These are phyloP conservation scores for Styela plicata DNA, from an alignment of 23 tunicate genomes.

Conservation along the genomic window DNA sequence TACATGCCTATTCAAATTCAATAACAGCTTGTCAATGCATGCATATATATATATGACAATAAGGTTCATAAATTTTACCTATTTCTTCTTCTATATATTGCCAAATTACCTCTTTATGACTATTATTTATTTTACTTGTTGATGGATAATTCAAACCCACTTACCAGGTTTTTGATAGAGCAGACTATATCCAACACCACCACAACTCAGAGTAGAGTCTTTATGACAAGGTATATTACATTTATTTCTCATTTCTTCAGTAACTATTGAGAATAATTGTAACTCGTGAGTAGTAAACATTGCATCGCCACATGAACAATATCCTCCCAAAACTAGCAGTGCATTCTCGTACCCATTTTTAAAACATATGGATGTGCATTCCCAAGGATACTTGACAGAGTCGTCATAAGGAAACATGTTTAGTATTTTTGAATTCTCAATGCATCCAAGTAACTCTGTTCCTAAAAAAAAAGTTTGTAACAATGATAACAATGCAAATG, in stretches of 20 bases:
- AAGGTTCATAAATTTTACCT: too few relatives aligned
- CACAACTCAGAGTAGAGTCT: not conserved
- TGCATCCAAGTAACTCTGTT: not conserved
- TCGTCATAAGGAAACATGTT: not conserved
- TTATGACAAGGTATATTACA: conserved; percentile 1
- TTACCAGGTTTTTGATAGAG: conserved; percentile 10
- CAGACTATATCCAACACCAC: conserved; percentile 2
- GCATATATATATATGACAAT: too few relatives aligned
- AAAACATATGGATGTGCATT: conserved; percentile 2
- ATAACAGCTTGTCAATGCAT: too few relatives aligned
- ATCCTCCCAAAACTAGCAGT: not conserved
- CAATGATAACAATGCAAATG: too few relatives aligned
- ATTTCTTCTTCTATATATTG: too few relatives aligned
- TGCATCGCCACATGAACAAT: conserved; percentile 13
- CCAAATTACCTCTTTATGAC: too few relatives aligned
- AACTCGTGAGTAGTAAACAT: not conserved
- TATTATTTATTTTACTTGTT: too few relatives aligned
- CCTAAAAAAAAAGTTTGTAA: not conserved
- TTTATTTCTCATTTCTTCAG: not conserved
- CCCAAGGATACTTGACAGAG: not conserved
- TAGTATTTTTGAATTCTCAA: too few relatives aligned
- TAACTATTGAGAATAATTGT: not conserved
- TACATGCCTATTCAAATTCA: too few relatives aligned
- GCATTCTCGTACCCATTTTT: conserved; percentile 1
- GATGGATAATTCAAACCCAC: too few relatives aligned